Evolutionary conservation across 2,797 vertebrate genomes (phyloP).

Genomic region (Florisuga fusca): DNA sequence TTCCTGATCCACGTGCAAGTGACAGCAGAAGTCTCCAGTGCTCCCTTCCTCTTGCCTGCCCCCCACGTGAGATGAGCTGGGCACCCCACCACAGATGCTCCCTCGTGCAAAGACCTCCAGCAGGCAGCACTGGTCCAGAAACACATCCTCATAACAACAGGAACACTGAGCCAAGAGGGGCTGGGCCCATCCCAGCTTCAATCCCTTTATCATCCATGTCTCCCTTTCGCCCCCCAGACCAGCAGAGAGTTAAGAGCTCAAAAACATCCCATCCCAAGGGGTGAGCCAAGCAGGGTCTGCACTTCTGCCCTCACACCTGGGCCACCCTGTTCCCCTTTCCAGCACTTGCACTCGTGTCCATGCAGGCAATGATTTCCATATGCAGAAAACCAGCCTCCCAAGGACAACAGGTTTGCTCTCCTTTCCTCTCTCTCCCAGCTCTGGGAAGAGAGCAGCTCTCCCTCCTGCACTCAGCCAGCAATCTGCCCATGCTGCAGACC

Average conservation of each 20-base stretch:
- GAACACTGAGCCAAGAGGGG: not conserved
- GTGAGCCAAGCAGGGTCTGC: not conserved
- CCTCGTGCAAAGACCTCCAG: fast-evolving
- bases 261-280: fast-evolving
- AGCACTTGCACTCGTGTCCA: not conserved
- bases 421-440: not conserved
- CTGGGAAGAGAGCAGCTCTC: not conserved
- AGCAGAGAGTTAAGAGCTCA: not conserved
- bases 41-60: not conserved
- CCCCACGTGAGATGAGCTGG: fast-evolving
- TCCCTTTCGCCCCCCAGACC: not conserved
- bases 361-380: not conserved
- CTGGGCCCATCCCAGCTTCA: not conserved
- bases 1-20: not conserved
- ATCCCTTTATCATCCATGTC: not conserved
- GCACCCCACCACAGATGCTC: not conserved
- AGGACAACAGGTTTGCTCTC: not conserved
- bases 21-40: not conserved
- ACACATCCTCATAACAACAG: fast-evolving
- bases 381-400: not conserved
- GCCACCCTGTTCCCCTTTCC: not conserved
- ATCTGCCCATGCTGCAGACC: fast-evolving
- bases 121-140: fast-evolving
- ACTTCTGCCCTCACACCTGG: not conserved
- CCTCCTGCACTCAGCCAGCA: fast-evolving